Base-by-base conservation (phyloP, 2,797 vertebrate genomes). In the Amphiprion clarkii region DNA sequence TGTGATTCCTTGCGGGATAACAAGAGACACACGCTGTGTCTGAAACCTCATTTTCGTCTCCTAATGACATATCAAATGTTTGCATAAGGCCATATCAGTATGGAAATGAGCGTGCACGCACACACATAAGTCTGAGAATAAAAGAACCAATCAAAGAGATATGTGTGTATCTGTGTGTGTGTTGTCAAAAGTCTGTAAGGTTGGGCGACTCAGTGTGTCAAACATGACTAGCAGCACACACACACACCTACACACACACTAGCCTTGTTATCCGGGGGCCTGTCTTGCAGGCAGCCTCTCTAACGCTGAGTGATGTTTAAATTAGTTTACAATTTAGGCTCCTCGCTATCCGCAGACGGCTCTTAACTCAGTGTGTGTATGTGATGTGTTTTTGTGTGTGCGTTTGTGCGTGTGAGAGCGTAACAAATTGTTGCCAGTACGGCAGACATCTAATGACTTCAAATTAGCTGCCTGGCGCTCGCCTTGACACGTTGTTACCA, bases 321-420 rank as follows among this genome's bases (percentile, higher is more conserved):
- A 99, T 99, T 99, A 99, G 98, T 98, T 98, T 98, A 99, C 97
- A 99, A 98, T 99, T 98, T 99, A 93, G 96, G 97, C 96, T 96
- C 96, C 95, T 95, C 96, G 96, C 96, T 96, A 96, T 92, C 96
- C 95, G 93, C 96, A 97, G 96, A 96, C 94, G 95, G 94, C 96
- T 96, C 94, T 90, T 97, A 99, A 99, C 94, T 96, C 97, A 96
- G 97, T 95, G 96, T 96, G 96, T 96, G 96, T 95, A 94, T 96
- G 97, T 94, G 95, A 60, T 71, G 83, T 83, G 88, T 83, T 87
- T 91, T 71, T 82, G 85, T 85, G 86, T 85, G 88, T 88, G 88
- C 88, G 87, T 90, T 88, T 90, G 87, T 84, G 88, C 66, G 88
- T 89, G 91, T 88, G 88, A 83, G 96, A 95, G 96, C 96, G 97